Percentiles rank a stretch among this genome's conserved stretches.
Conservation (phyloP, 2,113 vertebrate genomes). For the Mus musculus region GRCm39 chrX:87547001-87547500, state of each 20-base stretch:
- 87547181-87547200: neutral
- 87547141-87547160: neutral
- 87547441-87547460: neutral
- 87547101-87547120: neutral
- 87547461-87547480: neutral
- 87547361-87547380: neutral
- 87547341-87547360: neutral
- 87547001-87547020: neutral
- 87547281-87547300: neutral
- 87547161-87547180: neutral
- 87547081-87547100: neutral
- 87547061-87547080: neutral
- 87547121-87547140: neutral
- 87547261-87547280: neutral
- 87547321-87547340: neutral
- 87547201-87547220: conserved; percentile 31
- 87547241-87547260: neutral
- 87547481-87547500: neutral
- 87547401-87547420: conserved; percentile 1
- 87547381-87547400: neutral
- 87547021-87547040: neutral
- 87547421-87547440: neutral
- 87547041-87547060: neutral
- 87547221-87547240: neutral
- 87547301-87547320: neutral